These are phyloP conservation scores for Bombus ignitus DNA, from an alignment of 1,140 invertebrate species.

Conservation along the genomic window DNA sequence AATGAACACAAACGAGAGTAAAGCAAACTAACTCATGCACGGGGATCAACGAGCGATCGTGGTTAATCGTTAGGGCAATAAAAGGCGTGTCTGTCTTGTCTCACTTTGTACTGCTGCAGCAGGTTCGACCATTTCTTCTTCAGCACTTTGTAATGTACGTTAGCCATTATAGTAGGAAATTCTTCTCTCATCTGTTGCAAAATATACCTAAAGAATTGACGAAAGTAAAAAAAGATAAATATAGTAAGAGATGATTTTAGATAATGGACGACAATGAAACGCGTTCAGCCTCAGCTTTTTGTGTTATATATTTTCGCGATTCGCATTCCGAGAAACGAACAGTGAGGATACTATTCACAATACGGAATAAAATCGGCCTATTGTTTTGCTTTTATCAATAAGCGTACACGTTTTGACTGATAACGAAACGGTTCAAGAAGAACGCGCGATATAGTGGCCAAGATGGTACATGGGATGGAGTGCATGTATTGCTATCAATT, in stretches of 20 bases:
- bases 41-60: slow-evolving; percentile 17
- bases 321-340: slow-evolving; percentile 41
- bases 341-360: slow-evolving; percentile 27
- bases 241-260: background rate
- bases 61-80: slow-evolving; percentile 30
- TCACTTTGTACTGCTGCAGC: slow-evolving; percentile 75
- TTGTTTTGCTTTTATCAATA: slow-evolving; percentile 46
- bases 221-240: background rate
- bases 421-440: slow-evolving; percentile 20
- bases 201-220: slow-evolving; percentile 63
- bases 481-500: background rate
- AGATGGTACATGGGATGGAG: background rate
- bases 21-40: slow-evolving; percentile 49
- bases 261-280: slow-evolving; percentile 9
- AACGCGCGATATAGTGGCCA: background rate
- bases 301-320: slow-evolving; percentile 3
- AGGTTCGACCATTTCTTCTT: slow-evolving; percentile 77
- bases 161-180: slow-evolving; percentile 73
- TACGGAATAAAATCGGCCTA: slow-evolving; percentile 35
- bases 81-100: slow-evolving; percentile 37
- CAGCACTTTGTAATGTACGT: slow-evolving; percentile 72
- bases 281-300: background rate
- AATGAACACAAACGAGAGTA: slow-evolving; percentile 17
- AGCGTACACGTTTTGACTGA: background rate
- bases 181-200: slow-evolving; percentile 71